A percentile compares a stretch with the other conserved stretches of the same genome.
Conservation (phyloP, 1,140 invertebrate species). For the Procambarus clarkii region DNA sequence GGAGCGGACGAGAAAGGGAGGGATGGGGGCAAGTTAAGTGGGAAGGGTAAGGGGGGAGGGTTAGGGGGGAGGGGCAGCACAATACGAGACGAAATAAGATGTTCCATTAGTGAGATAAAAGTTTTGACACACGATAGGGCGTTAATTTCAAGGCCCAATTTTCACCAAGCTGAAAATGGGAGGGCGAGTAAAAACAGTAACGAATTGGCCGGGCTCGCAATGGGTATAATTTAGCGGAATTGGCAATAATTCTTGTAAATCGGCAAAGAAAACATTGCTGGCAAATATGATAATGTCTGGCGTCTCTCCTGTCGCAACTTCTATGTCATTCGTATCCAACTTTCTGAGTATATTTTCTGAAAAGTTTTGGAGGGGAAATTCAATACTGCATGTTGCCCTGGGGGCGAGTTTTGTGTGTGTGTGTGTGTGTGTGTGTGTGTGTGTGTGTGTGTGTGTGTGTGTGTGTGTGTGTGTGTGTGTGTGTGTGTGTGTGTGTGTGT, state of each 20-base stretch:
- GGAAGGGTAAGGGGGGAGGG: neutral
- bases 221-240: constrained; percentile 38
- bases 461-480: constrained; percentile 42
- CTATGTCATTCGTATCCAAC: constrained; percentile 63
- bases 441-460: constrained; percentile 1
- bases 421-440: constrained; percentile 26
- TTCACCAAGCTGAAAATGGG: neutral
- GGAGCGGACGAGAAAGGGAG: neutral
- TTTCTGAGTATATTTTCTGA: constrained; percentile 66
- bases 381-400: constrained; percentile 68
- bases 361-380: constrained; percentile 67
- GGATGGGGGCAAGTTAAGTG: neutral
- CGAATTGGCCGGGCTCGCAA: neutral
- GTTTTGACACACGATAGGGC: constrained; percentile 36
- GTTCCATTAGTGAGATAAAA: constrained; percentile 7
- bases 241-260: constrained; percentile 55
- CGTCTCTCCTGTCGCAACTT: constrained; percentile 45
- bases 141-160: constrained; percentile 14
- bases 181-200: neutral
- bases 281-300: constrained; percentile 47
- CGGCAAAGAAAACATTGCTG: constrained; percentile 38
- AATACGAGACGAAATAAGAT: neutral
- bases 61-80: neutral
- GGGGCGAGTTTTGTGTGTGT: constrained; percentile 24
- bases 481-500: constrained; percentile 27